Conservation (phyloP, 2,113 vertebrate genomes). For the Morone saxatilis region DNA sequence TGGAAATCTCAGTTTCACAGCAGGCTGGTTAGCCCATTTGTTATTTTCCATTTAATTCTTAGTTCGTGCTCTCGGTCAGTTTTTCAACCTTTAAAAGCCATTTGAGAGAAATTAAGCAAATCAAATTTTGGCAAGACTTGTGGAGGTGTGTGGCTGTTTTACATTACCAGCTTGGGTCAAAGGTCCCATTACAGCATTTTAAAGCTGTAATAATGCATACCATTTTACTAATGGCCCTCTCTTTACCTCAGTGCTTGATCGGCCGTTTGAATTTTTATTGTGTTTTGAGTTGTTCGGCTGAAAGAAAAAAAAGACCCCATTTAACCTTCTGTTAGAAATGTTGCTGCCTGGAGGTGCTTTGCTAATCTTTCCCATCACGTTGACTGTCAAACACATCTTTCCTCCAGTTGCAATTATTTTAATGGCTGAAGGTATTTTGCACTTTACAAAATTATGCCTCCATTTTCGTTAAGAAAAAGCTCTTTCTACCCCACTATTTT, state of each 20-base stretch:
- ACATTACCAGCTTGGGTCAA: constrained; percentile 31
- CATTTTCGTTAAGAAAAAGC: constrained; percentile 23
- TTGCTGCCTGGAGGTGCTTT: background rate
- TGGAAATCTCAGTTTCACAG: constrained; percentile 12
- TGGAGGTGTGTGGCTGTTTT: constrained; percentile 32
- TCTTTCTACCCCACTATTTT: constrained; percentile 20
- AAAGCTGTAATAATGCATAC: constrained; percentile 44
- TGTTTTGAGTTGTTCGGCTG: constrained; percentile 43
- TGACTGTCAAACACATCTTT: constrained; percentile 27
- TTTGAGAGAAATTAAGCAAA: constrained; percentile 47
- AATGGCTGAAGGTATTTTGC: constrained; percentile 52
- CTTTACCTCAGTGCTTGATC: constrained; percentile 23
- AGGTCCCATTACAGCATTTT: constrained; percentile 58
- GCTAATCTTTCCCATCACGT: constrained; percentile 27
- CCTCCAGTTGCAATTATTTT: constrained; percentile 38
- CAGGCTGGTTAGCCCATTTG: background rate
- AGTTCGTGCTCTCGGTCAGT: constrained; percentile 8
- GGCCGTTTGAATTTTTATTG: constrained; percentile 52
- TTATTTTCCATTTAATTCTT: constrained; percentile 15
- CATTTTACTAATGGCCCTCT: constrained; percentile 36
- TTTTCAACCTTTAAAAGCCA: constrained; percentile 18
- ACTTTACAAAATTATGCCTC: constrained; percentile 42
- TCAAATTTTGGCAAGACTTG: constrained; percentile 24
- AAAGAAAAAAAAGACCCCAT: constrained; percentile 22
- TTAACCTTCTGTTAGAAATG: constrained; percentile 41